Percentiles rank a stretch among this genome's conserved stretches.
phyloP scores from a whole-genome alignment of 2,113 vertebrate species.

The Acanthisitta chloris region DNA sequence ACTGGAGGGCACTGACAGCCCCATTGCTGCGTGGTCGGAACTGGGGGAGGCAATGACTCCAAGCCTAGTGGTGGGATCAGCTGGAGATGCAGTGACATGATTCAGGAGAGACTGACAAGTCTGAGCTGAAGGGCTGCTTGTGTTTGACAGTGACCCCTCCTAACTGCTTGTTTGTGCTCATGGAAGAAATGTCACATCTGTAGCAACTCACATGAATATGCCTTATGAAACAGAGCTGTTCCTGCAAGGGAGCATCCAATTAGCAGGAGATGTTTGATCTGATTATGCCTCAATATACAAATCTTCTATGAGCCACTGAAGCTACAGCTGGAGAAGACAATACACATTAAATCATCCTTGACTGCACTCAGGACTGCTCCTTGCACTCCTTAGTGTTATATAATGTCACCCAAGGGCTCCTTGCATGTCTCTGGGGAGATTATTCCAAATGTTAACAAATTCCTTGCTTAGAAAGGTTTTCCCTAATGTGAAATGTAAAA shows the following conservation, averaged over 20 bases:
- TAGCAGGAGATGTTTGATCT: constrained; percentile 34
- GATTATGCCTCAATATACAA: not conserved
- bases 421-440: not conserved
- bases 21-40: fast-evolving
- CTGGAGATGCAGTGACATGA: not conserved
- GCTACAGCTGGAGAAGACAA: constrained; percentile 46
- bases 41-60: not conserved
- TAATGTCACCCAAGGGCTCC: not conserved
- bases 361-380: not conserved
- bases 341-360: not conserved
- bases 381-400: not conserved
- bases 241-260: constrained; percentile 29
- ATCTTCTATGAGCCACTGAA: constrained; percentile 1
- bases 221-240: constrained; percentile 1
- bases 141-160: not conserved
- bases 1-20: not conserved
- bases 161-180: not conserved
- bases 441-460: not conserved
- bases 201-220: not conserved
- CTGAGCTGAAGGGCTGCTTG: not conserved
- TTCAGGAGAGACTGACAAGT: not conserved
- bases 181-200: constrained; percentile 32
- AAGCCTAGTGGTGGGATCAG: not conserved
- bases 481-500: not conserved
- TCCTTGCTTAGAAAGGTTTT: not conserved